Evolutionary conservation across 2,113 vertebrate genomes (phyloP).

Genomic region (Puma concolor): DNA sequence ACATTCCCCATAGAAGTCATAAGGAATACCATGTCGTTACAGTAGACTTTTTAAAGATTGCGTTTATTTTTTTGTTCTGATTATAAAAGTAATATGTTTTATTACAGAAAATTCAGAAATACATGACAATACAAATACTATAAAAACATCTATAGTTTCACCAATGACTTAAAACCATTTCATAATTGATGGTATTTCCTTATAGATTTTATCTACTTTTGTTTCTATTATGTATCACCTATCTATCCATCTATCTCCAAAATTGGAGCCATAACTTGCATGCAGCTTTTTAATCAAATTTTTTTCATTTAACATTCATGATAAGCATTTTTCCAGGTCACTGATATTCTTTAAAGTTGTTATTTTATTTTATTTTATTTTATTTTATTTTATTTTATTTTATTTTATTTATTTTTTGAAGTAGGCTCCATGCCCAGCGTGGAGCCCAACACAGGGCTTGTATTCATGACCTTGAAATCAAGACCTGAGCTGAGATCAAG

Average conservation of each 20-base stretch:
- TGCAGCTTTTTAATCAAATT: neutral
- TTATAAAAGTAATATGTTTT: conserved; percentile 13
- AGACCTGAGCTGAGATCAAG: neutral
- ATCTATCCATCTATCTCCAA: neutral
- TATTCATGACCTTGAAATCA: neutral
- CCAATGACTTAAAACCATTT: conserved; percentile 8
- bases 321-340: neutral
- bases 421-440: too few species aligned
- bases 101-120: neutral
- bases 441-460: neutral
- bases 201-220: neutral
- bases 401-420: too few species aligned
- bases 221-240: neutral
- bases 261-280: neutral
- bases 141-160: neutral
- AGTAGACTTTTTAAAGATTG: neutral
- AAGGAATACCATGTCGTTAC: conserved; percentile 5
- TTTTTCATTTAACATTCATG: neutral
- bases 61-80: conserved; percentile 17
- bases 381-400: neutral
- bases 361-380: neutral
- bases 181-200: neutral
- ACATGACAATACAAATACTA: neutral
- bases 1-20: neutral
- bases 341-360: neutral